Conservation (phyloP, 2,888 invertebrate species). For the Phytoseiulus persimilis region DNA sequence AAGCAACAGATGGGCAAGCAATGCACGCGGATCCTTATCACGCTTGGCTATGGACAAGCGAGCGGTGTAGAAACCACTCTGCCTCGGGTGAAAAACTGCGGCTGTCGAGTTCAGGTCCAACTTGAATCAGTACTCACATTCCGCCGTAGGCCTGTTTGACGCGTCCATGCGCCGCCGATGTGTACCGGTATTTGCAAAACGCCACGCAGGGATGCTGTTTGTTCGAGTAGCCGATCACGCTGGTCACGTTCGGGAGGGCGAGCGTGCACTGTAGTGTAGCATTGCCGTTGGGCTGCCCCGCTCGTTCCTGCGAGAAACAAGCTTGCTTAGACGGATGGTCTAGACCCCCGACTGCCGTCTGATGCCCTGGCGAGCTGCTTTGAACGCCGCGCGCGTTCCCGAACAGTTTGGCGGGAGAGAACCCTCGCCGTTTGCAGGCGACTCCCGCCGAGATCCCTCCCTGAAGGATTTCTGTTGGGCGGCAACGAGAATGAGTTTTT, state of each 20-base stretch:
- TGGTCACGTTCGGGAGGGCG: background rate
- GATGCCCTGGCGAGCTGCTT: no score
- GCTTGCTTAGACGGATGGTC: no score
- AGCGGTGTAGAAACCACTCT: background rate
- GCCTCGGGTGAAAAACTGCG: background rate
- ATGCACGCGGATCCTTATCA: background rate
- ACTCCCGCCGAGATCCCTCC: no score
- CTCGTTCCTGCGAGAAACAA: background rate
- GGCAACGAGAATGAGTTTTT: no score
- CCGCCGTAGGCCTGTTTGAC: background rate
- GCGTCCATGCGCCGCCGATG: background rate
- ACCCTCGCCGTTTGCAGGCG: no score
- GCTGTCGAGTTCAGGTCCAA: background rate
- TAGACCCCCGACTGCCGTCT: no score
- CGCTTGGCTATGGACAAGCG: background rate
- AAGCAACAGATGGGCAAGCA: background rate
- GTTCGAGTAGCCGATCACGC: slow-evolving; percentile 26
- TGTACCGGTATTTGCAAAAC: slow-evolving; percentile 24
- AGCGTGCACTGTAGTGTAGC: background rate
- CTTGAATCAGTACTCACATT: background rate
- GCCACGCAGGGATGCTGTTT: slow-evolving; percentile 32
- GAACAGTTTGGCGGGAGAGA: no score
- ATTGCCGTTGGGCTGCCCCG: background rate
- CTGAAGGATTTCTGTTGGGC: no score
- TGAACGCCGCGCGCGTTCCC: no score